Conservation (phyloP, 2,888 invertebrate species). For the Hirtodrosophila trivittata region DNA sequence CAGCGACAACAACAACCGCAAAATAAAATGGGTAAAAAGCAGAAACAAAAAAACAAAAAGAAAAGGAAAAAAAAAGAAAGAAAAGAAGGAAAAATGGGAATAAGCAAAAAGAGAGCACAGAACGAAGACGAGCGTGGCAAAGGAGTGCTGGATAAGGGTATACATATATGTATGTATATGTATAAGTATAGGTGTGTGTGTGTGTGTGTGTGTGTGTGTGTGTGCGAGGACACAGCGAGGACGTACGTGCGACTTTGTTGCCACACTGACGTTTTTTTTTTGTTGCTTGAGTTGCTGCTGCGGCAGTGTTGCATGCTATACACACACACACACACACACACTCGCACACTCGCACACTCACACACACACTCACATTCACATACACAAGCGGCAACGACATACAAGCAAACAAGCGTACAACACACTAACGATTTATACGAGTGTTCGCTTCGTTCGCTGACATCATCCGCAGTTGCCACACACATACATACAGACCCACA, state of each 20-base stretch:
- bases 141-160: slow-evolving; percentile 55
- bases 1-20: slow-evolving; percentile 44
- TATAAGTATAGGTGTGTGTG: slow-evolving; percentile 1
- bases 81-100: slow-evolving; percentile 10
- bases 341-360: slow-evolving; percentile 7
- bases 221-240: slow-evolving; percentile 73
- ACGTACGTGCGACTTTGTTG: slow-evolving; percentile 72
- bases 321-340: slow-evolving; percentile 29
- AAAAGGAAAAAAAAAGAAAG: slow-evolving; percentile 14
- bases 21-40: slow-evolving; percentile 51
- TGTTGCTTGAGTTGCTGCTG: slow-evolving; percentile 34
- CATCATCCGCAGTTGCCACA: slow-evolving; percentile 65
- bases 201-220: slow-evolving; percentile 25
- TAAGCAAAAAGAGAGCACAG: slow-evolving; percentile 15
- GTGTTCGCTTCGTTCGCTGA: slow-evolving; percentile 64
- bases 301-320: slow-evolving; percentile 66
- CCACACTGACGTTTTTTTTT: slow-evolving; percentile 38
- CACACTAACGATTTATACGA: slow-evolving; percentile 27
- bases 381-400: slow-evolving; percentile 11
- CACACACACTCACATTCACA: slow-evolving; percentile 1
- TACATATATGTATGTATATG: slow-evolving; percentile 1
- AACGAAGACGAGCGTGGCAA: slow-evolving; percentile 56
- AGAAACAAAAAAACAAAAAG: slow-evolving; percentile 16
- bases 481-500: slow-evolving; percentile 14
- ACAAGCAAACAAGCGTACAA: slow-evolving; percentile 6